Base-by-base conservation (phyloP, 2,888 invertebrate genomes). In the Epinotia brunnichana region DNA sequence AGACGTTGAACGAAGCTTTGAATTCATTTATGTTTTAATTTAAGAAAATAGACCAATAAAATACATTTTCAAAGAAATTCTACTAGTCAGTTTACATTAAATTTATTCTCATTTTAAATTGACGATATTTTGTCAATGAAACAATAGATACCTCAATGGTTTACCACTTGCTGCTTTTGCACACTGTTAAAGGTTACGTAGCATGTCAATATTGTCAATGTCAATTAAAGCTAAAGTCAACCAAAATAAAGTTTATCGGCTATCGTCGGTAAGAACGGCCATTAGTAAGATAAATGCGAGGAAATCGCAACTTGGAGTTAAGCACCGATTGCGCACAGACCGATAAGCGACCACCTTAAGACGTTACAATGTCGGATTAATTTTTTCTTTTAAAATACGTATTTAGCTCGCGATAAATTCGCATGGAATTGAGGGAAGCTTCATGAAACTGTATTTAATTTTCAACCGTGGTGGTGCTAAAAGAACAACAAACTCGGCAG, bases 331-430 rank as follows among this genome's bases (percentile, higher is more conserved):
- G 71, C 54, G 21, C 29, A 29, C 44, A 53, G 39, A 5, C 51
- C 59, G 71, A 72, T 72, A 72, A 72, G 67, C 41, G 35, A 67
- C 67, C 72, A 72, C 72, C 59, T 17, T 64, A 53, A 62, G 39
- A 60, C 60, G 21, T 39, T 51, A 53, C 39, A 24, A 0, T 19
- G 39, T 51, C n/a, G 48, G 5, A 48, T 51, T 35, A 11, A 35
- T 64, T 51, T 24, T 61, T 48, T 15, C n/a, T 2, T 62, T 53
- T 13, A 19, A 53, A 35, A 51, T 15, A 35, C 13, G 7, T 29
- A 3, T 51, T 1, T 61, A 21, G 0, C 15, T 21, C 13, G 21
- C 21, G 1, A 21, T 10, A 44, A 21, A 35, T 4, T n/a, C 2
- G 0, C 2, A 57, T 57, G 15, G 9, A 5, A 29, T 57, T 57